Evolutionary conservation across 1,140 invertebrate genomes (phyloP).

Genomic region (Antheraea pernyi): DNA sequence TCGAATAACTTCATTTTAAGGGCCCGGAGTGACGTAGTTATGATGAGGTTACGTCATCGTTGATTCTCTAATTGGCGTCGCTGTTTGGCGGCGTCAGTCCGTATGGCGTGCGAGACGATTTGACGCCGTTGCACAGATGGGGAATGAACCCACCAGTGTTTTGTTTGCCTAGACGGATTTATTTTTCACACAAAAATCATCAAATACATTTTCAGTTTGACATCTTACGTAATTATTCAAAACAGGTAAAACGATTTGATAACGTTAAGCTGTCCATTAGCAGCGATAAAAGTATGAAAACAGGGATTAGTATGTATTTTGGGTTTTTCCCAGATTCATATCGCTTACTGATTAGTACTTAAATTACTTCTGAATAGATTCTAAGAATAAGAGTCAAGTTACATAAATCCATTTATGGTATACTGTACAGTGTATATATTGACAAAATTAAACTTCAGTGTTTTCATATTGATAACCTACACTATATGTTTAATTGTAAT

Average conservation of each 20-base stretch:
- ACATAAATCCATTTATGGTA: not conserved
- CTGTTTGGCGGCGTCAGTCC: constrained; percentile 48
- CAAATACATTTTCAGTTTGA: not conserved
- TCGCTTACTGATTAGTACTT: not conserved
- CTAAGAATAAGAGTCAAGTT: not conserved
- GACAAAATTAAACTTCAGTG: no score
- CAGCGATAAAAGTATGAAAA: not conserved
- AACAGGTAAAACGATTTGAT: not conserved
- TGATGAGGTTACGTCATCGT: constrained; percentile 39
- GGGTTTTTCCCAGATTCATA: not conserved
- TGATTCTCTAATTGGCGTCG: constrained; percentile 56
- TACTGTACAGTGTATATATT: no score
- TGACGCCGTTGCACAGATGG: constrained; percentile 19
- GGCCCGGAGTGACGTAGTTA: constrained; percentile 22
- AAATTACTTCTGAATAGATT: not conserved
- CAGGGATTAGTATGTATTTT: not conserved
- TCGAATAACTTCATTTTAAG: constrained; percentile 15
- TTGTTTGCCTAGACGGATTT: constrained; percentile 17
- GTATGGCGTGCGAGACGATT: constrained; percentile 26
- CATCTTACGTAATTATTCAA: not conserved
- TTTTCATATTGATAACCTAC: no score
- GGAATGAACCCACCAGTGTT: constrained; percentile 22
- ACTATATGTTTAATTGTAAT: no score
- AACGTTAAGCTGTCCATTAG: not conserved
- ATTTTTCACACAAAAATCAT: not conserved